These are phyloP conservation scores for Halesus radiatus DNA, from an alignment of 1,140 invertebrate genomes.

Conservation along the genomic window DNA sequence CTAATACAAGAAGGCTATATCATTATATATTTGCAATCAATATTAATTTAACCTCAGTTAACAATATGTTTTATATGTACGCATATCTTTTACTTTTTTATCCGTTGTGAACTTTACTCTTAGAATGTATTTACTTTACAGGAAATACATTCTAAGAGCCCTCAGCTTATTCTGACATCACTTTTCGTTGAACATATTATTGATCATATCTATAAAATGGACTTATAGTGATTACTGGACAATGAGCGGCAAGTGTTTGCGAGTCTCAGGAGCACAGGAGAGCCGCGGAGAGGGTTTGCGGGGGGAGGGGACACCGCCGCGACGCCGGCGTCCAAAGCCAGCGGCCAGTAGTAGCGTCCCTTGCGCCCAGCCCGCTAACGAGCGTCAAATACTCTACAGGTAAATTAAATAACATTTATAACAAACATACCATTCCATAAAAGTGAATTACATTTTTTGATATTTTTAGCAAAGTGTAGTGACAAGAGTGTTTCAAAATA, in stretches of 20 bases:
- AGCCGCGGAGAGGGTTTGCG: neutral
- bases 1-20: no score
- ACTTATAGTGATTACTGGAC: neutral
- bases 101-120: no score
- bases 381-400: constrained; percentile 31
- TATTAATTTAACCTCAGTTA: no score
- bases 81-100: no score
- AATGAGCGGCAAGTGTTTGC: neutral
- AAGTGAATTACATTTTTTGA: constrained; percentile 21
- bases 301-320: neutral
- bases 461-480: constrained; percentile 22
- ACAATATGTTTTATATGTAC: no score
- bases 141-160: no score
- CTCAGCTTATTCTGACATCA: no score
- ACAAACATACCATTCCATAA: neutral
- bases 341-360: constrained; percentile 31
- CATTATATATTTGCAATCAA: no score
- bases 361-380: constrained; percentile 21
- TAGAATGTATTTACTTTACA: no score
- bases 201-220: no score
- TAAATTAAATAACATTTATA: constrained; percentile 16
- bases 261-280: neutral
- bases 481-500: neutral
- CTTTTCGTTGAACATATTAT: no score
- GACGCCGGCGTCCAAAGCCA: constrained; percentile 16